These are phyloP conservation scores for Cephalotes varians DNA, from an alignment of 2,888 invertebrate genomes.

Conservation along the genomic window DNA sequence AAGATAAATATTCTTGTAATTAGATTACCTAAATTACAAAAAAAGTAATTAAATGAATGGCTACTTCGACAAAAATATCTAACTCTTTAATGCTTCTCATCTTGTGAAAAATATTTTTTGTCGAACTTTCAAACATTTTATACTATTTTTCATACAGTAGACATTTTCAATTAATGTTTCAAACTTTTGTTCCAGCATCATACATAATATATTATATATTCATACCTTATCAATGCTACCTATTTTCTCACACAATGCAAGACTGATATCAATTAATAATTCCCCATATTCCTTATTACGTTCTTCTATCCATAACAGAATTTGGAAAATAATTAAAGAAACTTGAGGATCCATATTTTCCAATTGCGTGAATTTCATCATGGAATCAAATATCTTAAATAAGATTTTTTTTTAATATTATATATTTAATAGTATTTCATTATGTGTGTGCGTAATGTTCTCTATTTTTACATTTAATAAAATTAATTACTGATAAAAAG, in stretches of 20 bases:
- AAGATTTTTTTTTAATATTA: no score
- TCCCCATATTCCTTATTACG: slow-evolving; percentile 74
- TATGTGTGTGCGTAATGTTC: no score
- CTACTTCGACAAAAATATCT: background rate
- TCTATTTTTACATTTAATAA: background rate
- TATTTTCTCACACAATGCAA: slow-evolving; percentile 84
- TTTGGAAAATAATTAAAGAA: slow-evolving; percentile 73
- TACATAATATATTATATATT: background rate
- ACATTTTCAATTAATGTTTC: no score
- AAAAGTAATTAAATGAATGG: background rate
- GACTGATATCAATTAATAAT: slow-evolving; percentile 84
- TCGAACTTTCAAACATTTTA: background rate
- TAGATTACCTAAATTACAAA: background rate
- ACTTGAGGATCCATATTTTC: slow-evolving; percentile 71
- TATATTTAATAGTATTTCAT: background rate
- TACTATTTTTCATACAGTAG: background rate
- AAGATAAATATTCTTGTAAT: background rate
- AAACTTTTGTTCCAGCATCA: background rate
- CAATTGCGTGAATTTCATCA: slow-evolving; percentile 71
- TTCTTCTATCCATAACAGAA: slow-evolving; percentile 80
- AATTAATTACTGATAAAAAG: slow-evolving; percentile 8
- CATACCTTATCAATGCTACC: slow-evolving; percentile 86
- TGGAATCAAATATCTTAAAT: slow-evolving; percentile 74
- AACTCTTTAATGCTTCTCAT: background rate
- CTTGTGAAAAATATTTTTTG: background rate